Evolutionary conservation across 2,888 invertebrate species (phyloP).

Genomic region (Perizoma affinitatum): DNA sequence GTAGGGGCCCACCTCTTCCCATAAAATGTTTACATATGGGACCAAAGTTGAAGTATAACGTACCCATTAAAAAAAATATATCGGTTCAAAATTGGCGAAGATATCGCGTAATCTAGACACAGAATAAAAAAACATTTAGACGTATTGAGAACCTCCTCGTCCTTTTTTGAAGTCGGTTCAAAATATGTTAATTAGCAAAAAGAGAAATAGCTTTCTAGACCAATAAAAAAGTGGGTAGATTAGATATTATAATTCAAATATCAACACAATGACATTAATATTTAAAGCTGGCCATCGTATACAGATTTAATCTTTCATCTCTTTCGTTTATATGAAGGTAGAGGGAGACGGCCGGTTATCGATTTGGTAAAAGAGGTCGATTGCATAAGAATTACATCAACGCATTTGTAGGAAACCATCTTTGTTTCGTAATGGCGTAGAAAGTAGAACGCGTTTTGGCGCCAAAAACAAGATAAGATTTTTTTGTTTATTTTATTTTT

Average conservation of each 20-base stretch:
- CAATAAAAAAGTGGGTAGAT: background rate
- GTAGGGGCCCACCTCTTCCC: too few species aligned
- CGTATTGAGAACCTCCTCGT: too few species aligned
- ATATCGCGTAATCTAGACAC: too few species aligned
- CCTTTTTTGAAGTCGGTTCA: too few species aligned
- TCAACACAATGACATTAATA: background rate
- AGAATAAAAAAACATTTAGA: too few species aligned
- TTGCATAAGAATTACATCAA: constrained; percentile 40
- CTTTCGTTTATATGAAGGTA: constrained; percentile 4
- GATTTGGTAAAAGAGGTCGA: constrained; percentile 38
- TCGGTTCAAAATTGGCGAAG: too few species aligned
- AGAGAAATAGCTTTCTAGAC: too few species aligned
- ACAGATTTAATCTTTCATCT: constrained; percentile 10
- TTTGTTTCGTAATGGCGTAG: constrained; percentile 36
- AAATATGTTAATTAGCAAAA: too few species aligned
- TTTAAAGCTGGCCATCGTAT: constrained; percentile 4
- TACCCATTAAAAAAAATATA: too few species aligned
- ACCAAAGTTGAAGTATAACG: too few species aligned
- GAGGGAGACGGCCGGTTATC: constrained; percentile 32
- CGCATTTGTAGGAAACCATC: constrained; percentile 37
- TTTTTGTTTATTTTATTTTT: constrained; percentile 20
- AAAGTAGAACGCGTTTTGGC: constrained; percentile 39
- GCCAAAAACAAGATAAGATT: constrained; percentile 24
- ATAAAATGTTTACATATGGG: too few species aligned
- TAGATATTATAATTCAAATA: background rate